Base-by-base conservation (phyloP, 2,888 invertebrate genomes). In the Congeria kusceri region DNA sequence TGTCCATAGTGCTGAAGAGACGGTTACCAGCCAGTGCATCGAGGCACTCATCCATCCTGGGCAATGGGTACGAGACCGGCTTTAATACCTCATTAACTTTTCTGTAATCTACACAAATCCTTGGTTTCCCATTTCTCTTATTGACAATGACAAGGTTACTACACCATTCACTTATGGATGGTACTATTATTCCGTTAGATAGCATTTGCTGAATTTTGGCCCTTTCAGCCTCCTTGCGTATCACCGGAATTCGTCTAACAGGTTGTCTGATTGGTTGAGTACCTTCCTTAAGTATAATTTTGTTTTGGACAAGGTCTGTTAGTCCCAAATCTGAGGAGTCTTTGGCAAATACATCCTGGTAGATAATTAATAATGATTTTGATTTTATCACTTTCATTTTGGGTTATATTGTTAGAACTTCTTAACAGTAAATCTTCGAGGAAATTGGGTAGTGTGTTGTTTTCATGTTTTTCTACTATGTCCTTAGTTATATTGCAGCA, bases 101-200 rank as follows among this genome's bases (percentile, higher is more conserved):
- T 23, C 74, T 29, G 57, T 74, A 68, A 57, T 74, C 74, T 18
- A 62, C 70, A 39, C 77, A 83, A 15, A 83, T 65, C 9, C 83
- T n/a, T 1, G 57, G 58, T 2, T 29, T 58, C 9, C 79, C 84
- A 68, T 77, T 77, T 44, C 83, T 84, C 47, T 84, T 84, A 15
- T 49, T 32, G 0, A 79, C 78, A 3, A 79, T 27, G 3, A 84
- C 84, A 0, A 83, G 53, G 15, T 68, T 68, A 0, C 75, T 67
- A 13, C 73, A 46, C 79, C 78, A 84, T 20, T 71, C 49, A 73
- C 79, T 80, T 25, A 44, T 57, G 7, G 75, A 75, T 1, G 69
- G 72, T 20, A 67, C 67, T n/a, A 74, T 74, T 9, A 75, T 39
- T 7, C 58, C 59, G 18, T 67, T 49, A 20, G 65, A 23, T 46